phyloP scores from a whole-genome alignment of 2,888 invertebrate genomes.

The Trichogramma dendrolimi region DNA sequence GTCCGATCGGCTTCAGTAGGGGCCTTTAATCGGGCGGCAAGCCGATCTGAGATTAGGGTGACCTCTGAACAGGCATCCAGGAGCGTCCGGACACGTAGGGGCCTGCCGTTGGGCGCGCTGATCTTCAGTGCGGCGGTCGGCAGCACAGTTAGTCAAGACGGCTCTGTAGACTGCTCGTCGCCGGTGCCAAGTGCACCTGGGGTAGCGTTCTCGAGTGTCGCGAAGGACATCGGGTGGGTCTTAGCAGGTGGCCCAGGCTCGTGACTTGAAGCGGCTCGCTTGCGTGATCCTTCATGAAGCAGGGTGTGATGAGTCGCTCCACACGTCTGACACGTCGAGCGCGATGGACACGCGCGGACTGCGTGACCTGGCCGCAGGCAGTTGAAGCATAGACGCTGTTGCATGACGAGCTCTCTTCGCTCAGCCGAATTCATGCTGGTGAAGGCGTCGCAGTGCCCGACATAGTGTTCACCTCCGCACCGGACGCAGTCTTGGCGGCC shows the following conservation, averaged over 20 bases:
- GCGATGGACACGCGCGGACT: background rate
- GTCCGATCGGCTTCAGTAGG: background rate
- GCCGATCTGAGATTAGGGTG: background rate
- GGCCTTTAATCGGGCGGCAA: background rate
- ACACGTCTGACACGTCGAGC: background rate
- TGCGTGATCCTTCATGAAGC: background rate
- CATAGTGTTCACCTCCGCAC: background rate
- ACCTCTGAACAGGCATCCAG: conserved; percentile 9
- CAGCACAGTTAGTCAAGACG: background rate
- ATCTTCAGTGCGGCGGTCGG: background rate
- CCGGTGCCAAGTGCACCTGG: background rate
- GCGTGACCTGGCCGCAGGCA: background rate
- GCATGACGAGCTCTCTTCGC: background rate
- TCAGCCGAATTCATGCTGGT: background rate
- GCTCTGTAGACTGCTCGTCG: background rate
- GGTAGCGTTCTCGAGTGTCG: background rate
- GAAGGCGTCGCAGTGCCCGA: background rate
- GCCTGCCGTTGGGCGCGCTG: background rate
- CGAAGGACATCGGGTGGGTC: background rate
- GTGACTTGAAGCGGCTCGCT: background rate
- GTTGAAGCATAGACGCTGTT: background rate
- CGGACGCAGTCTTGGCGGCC: background rate
- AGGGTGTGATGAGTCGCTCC: background rate
- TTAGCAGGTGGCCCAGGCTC: background rate
- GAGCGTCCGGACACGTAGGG: background rate